Conservation (phyloP, 1,140 invertebrate genomes). For the Atopsyche davidsoni region DNA sequence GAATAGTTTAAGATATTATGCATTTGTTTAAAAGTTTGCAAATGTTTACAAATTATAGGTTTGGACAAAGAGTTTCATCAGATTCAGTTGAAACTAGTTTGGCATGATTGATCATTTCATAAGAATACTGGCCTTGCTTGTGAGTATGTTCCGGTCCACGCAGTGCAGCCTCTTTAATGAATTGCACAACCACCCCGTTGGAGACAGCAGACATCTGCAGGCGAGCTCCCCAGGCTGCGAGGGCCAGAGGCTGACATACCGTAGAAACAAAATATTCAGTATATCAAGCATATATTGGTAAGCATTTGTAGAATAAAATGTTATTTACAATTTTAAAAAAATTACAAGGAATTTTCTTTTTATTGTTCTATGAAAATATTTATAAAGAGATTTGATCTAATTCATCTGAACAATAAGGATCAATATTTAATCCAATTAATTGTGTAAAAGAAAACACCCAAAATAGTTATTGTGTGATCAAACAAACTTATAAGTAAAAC, state of each 20-base stretch:
- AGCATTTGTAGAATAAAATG: conserved; percentile 8
- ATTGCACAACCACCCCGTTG: conserved; percentile 48
- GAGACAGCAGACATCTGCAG: conserved; percentile 68
- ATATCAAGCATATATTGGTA: neutral
- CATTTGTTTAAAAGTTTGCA: too few relatives aligned
- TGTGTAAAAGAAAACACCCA: too few relatives aligned
- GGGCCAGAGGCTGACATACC: conserved; percentile 60
- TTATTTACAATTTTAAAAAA: too few relatives aligned
- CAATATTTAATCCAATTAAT: too few relatives aligned
- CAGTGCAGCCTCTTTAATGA: conserved; percentile 63
- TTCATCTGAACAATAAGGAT: too few relatives aligned
- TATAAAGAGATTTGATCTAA: too few relatives aligned
- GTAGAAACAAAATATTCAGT: conserved; percentile 11
- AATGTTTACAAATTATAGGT: conserved; percentile 12
- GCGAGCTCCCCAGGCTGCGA: conserved; percentile 71
- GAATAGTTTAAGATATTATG: too few relatives aligned
- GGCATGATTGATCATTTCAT: conserved; percentile 50
- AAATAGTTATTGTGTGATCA: too few relatives aligned
- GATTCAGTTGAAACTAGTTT: conserved; percentile 46
- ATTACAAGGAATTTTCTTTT: too few relatives aligned
- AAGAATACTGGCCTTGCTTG: conserved; percentile 57
- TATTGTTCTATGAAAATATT: too few relatives aligned
- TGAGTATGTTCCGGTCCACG: conserved; percentile 58
- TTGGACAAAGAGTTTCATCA: conserved; percentile 50
- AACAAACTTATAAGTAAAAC: too few relatives aligned